phyloP scores from a whole-genome alignment of 2,888 invertebrate species.

The Drosophila lacicola region DNA sequence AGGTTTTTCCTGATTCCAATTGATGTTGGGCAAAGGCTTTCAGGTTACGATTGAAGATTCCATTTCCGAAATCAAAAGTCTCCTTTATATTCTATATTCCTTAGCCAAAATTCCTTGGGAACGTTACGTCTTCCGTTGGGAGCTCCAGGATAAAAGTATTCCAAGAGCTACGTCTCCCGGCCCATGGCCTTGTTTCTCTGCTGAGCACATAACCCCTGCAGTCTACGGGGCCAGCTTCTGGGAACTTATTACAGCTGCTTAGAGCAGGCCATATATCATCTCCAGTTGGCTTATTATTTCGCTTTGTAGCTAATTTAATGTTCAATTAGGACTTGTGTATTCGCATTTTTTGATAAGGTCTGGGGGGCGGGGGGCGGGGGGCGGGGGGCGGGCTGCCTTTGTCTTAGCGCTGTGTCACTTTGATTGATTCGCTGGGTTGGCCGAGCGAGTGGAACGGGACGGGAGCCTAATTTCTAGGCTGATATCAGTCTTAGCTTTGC shows the following conservation, averaged over 20 bases:
- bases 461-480: not conserved
- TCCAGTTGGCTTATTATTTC: slow-evolving; percentile 13
- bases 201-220: not conserved
- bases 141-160: not conserved
- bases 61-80: not conserved
- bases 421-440: slow-evolving; percentile 46
- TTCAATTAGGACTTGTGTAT: slow-evolving; percentile 57
- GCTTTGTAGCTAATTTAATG: slow-evolving; percentile 58
- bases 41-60: too few species aligned
- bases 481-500: slow-evolving; percentile 10
- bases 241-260: slow-evolving; percentile 17
- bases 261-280: slow-evolving; percentile 27
- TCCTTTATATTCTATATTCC: too few species aligned
- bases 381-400: slow-evolving; percentile 1
- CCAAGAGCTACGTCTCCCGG: not conserved
- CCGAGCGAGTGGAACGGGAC: not conserved
- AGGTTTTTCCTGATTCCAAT: too few species aligned
- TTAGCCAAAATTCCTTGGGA: too few species aligned
- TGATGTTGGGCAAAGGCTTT: too few species aligned
- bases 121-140: not conserved
- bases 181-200: not conserved
- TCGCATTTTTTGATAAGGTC: slow-evolving; percentile 43
- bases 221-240: not conserved
- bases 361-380: not conserved
- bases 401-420: slow-evolving; percentile 37